Evolutionary conservation across 2,888 invertebrate species (phyloP).

Genomic region (Drosophila leonis): DNA sequence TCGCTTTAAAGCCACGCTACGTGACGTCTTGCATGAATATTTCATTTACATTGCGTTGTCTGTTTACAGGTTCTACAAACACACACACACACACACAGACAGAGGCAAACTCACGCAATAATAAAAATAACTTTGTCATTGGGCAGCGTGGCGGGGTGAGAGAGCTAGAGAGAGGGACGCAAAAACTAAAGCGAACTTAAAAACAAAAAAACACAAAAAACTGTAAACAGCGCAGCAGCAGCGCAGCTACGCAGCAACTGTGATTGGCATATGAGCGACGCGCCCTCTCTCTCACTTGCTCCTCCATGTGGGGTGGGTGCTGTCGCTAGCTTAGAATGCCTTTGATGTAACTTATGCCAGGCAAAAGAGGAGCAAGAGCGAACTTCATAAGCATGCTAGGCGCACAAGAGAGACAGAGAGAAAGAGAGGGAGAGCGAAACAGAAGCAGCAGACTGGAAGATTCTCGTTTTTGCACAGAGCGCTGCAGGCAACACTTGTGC

Average conservation of each 20-base stretch:
- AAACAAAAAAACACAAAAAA: slow-evolving; percentile 20
- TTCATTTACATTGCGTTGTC: slow-evolving; percentile 64
- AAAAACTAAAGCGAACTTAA: slow-evolving; percentile 48
- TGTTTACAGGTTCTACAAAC: slow-evolving; percentile 47
- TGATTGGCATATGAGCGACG: slow-evolving; percentile 51
- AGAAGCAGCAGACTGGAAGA: slow-evolving; percentile 45
- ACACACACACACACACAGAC: slow-evolving; percentile 5
- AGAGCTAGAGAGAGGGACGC: not conserved
- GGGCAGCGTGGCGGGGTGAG: slow-evolving; percentile 6
- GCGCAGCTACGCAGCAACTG: slow-evolving; percentile 35
- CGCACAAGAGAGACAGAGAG: not conserved
- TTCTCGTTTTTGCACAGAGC: slow-evolving; percentile 40
- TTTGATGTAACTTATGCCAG: slow-evolving; percentile 44
- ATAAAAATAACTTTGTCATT: slow-evolving; percentile 53
- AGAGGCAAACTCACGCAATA: not conserved
- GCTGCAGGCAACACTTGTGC: slow-evolving; percentile 35
- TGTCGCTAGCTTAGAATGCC: slow-evolving; percentile 29
- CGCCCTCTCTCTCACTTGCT: not conserved
- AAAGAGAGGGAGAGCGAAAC: slow-evolving; percentile 2
- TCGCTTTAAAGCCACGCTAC: slow-evolving; percentile 69
- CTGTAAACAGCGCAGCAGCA: slow-evolving; percentile 16
- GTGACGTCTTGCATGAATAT: slow-evolving; percentile 77
- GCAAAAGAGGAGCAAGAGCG: slow-evolving; percentile 15
- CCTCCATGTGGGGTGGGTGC: slow-evolving; percentile 28
- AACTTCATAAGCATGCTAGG: slow-evolving; percentile 1